Conservation (phyloP, 2,797 vertebrate genomes). For the Gymnoscopelus braueri region DNA sequence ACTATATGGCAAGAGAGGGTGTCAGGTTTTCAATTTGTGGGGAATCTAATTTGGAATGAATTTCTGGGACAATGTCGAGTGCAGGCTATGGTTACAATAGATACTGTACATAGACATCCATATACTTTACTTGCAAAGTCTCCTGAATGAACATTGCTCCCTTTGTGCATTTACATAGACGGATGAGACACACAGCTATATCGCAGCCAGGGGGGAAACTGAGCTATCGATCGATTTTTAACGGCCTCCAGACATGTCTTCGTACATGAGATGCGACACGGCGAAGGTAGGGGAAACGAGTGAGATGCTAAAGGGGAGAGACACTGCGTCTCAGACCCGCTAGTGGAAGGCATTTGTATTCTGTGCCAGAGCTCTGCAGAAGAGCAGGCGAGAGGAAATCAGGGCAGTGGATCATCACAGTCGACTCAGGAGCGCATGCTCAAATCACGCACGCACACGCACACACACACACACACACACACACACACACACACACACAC, state of each 20-base stretch:
- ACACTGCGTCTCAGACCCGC: conserved; percentile 49
- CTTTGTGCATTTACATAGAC: conserved; percentile 15
- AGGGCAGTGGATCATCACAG: conserved; percentile 74
- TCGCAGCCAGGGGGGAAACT: too few species aligned
- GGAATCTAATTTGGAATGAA: too few species aligned
- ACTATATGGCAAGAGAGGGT: too few species aligned
- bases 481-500: not conserved
- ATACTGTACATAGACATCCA: too few species aligned
- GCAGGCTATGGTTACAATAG: too few species aligned
- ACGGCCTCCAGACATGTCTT: too few species aligned
- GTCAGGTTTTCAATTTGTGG: too few species aligned
- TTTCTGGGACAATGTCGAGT: too few species aligned
- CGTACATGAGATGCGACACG: conserved; percentile 18
- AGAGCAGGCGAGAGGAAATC: conserved; percentile 57
- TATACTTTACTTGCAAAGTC: too few species aligned
- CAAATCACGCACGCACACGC: conserved; percentile 19
- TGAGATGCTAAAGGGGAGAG: conserved; percentile 52
- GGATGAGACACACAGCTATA: conserved; percentile 1
- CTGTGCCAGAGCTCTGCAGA: conserved; percentile 64
- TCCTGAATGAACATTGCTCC: conserved; percentile 1
- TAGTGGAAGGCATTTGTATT: conserved; percentile 65
- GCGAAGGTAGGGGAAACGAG: conserved; percentile 25
- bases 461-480: conserved; percentile 6
- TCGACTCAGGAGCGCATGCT: conserved; percentile 42
- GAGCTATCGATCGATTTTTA: too few species aligned